phyloP scores from a whole-genome alignment of 2,888 invertebrate genomes.

The Phengaris alcon region DNA sequence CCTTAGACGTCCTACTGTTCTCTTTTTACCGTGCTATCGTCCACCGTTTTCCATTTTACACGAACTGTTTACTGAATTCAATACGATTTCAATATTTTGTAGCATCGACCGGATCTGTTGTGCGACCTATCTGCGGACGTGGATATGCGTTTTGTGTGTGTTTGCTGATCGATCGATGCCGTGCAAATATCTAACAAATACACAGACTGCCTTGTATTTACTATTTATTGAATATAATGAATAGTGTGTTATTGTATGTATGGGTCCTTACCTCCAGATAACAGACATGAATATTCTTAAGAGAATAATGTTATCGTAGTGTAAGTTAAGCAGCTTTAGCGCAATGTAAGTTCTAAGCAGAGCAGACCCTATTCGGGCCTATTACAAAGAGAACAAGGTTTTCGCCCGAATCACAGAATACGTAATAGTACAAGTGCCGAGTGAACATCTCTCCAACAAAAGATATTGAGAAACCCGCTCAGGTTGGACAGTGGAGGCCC shows the following conservation, averaged over 20 bases:
- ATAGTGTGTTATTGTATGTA: neutral
- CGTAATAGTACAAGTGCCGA: no score
- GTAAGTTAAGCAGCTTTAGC: no score
- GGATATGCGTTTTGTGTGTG: neutral
- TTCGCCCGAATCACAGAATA: no score
- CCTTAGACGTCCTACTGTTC: no score
- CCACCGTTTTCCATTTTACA: constrained; percentile 26
- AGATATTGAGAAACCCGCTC: no score
- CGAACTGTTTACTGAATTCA: constrained; percentile 24
- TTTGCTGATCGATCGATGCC: neutral
- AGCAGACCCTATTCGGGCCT: no score
- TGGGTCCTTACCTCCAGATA: neutral
- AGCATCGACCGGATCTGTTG: constrained; percentile 10
- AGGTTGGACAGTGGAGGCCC: no score
- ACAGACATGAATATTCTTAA: no score
- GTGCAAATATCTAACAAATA: neutral
- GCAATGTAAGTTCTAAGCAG: no score
- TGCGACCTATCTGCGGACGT: neutral
- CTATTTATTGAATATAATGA: neutral
- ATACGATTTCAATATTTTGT: constrained; percentile 25
- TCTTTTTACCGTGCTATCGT: neutral
- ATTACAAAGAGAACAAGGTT: no score
- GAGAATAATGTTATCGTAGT: no score
- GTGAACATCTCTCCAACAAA: no score
- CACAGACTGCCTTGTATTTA: neutral